Evolutionary conservation across 2,888 invertebrate genomes (phyloP), one percentile per base, ranked within the genome.

Genomic region (Netelia virgata): DNA sequence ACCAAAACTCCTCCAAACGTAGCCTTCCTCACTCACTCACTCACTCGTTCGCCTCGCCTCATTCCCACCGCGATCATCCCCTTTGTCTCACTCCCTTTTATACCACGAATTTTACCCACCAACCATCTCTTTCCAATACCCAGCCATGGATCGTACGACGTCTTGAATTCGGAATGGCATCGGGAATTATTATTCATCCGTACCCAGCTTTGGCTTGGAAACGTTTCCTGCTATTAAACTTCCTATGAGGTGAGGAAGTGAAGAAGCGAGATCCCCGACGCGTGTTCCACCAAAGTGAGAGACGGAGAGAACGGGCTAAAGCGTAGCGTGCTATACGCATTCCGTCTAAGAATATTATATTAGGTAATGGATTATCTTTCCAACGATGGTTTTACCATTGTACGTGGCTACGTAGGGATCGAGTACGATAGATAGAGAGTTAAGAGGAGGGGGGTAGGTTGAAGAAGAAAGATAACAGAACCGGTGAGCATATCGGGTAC

Each of bases 321-420:
- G 61, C 61, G 74, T 80, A 59, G 75, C 64, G 59, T 69, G 80
- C 85, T 80, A 87, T 89, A 87, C 89, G 72, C 90, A 89, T 89
- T 87, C 88, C 87, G 88, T 89, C 90, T 89, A 88, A 89, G 91
- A 92, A 91, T 92, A 91, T 91, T 91, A 91, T 90, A 91, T 91
- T 87, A 90, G 91, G 82, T 89, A 88, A 88, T 91, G 88, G 88
- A 88, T 91, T 90, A 92, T 89, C 87, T 70, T 77, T 82, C 76
- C 36, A 75, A 55, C n/a, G 59, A 76, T 23, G 63, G 55, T 57
- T 55, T 36, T 61, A 57, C 43, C 66, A 36, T 18, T 16, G 63
- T 41, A 41, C 41, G 36, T 59, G 80, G 74, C 57, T 63, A 59
- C n/a, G 20, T 41, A 18, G 66, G 61, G 59, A 59, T 77, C n/a